phyloP scores from a whole-genome alignment of 2,113 vertebrate genomes.

The Notarius quadriscutis region DNA sequence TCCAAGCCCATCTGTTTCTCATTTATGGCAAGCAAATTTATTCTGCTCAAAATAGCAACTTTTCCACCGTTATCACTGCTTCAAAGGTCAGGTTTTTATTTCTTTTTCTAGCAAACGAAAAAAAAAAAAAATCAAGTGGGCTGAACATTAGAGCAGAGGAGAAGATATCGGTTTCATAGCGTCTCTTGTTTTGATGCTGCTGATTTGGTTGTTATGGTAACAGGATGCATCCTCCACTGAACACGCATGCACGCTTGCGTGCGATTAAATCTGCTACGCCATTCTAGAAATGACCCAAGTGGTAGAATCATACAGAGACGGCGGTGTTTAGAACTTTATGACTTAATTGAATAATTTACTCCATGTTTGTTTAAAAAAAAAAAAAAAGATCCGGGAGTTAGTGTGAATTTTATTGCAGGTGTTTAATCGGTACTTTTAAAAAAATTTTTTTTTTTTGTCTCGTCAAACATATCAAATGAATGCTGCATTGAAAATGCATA shows the following conservation, averaged over 20 bases:
- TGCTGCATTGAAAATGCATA: not conserved
- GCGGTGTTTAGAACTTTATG: not conserved
- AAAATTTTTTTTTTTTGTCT: no score
- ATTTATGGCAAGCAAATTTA: constrained; percentile 10
- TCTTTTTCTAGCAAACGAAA: not conserved
- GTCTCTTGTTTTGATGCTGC: constrained; percentile 31
- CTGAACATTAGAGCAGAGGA: not conserved
- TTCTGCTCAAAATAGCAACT: constrained; percentile 3
- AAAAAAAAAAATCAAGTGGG: not conserved
- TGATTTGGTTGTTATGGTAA: constrained; percentile 47
- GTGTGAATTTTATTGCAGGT: not conserved
- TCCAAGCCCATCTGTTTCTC: constrained; percentile 31
- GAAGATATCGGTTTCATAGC: not conserved
- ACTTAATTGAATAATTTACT: not conserved
- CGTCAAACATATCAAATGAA: not conserved
- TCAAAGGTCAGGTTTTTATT: not conserved
- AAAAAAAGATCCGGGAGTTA: not conserved
- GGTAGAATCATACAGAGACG: not conserved
- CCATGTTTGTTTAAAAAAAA: not conserved
- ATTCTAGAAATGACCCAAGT: constrained; percentile 9
- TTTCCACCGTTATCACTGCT: not conserved
- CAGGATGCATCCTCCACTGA: constrained; percentile 7
- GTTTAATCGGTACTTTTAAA: no score
- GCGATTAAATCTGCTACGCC: constrained; percentile 6
- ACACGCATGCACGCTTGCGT: not conserved